Evolutionary conservation across 2,888 invertebrate species (phyloP).

Genomic region (Campoletis raptor): DNA sequence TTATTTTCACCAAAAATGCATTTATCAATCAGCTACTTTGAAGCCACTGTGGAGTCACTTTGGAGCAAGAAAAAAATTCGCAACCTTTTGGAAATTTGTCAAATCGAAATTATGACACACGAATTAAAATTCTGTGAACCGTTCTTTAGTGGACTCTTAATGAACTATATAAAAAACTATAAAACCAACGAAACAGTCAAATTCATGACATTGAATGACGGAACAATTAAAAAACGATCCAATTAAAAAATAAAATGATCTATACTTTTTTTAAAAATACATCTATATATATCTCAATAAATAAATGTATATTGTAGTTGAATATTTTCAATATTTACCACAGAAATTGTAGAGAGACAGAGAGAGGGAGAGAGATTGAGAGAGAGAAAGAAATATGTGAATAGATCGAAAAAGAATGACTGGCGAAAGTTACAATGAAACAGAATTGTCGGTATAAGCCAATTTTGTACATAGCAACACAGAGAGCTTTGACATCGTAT

Average conservation of each 20-base stretch:
- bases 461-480: conserved; percentile 49
- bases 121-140: no score
- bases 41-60: no score
- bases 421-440: conserved; percentile 24
- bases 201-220: no score
- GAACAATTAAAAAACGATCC: neutral
- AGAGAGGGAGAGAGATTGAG: conserved; percentile 5
- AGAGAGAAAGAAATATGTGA: neutral
- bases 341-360: conserved; percentile 14
- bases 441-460: conserved; percentile 46
- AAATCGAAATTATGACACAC: no score
- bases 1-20: neutral
- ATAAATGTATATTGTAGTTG: neutral
- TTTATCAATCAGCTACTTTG: no score
- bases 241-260: neutral
- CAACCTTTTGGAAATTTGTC: no score
- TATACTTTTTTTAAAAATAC: no score
- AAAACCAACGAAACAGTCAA: no score
- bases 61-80: no score
- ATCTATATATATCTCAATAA: neutral
- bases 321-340: conserved; percentile 7
- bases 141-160: no score
- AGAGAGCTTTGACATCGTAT: conserved; percentile 57
- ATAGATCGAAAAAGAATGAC: neutral
- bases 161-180: no score